These are phyloP conservation scores for Invenusta paracnida DNA, from an alignment of 2,888 invertebrate species.

Conservation along the genomic window DNA sequence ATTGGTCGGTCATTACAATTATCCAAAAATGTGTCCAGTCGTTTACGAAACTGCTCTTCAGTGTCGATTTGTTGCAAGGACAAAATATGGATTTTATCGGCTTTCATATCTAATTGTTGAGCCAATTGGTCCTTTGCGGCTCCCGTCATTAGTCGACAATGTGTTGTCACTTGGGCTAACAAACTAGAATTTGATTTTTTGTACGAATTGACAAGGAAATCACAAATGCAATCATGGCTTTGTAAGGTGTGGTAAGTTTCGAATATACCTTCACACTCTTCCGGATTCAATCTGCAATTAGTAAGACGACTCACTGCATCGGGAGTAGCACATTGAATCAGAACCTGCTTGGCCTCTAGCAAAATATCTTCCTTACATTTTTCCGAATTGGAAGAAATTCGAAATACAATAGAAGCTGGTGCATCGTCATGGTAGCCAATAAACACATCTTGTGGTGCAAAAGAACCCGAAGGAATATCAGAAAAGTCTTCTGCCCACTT, in stretches of 20 bases:
- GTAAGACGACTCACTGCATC: slow-evolving; percentile 51
- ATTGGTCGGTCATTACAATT: neutral
- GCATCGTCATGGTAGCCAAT: slow-evolving; percentile 42
- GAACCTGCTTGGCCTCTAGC: slow-evolving; percentile 48
- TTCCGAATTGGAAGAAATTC: neutral
- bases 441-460: slow-evolving; percentile 39
- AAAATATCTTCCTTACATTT: slow-evolving; percentile 31
- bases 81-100: slow-evolving; percentile 46
- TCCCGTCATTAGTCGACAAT: slow-evolving; percentile 50
- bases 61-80: slow-evolving; percentile 53
- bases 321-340: slow-evolving; percentile 54
- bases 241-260: slow-evolving; percentile 50
- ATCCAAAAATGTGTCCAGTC: slow-evolving; percentile 42
- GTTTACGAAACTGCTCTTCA: slow-evolving; percentile 53
- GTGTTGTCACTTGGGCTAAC: slow-evolving; percentile 51
- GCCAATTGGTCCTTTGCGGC: slow-evolving; percentile 46
- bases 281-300: slow-evolving; percentile 44
- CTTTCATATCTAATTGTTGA: slow-evolving; percentile 43
- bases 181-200: slow-evolving; percentile 37
- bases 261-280: slow-evolving; percentile 46
- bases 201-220: slow-evolving; percentile 48
- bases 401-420: neutral
- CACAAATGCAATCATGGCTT: slow-evolving; percentile 50
- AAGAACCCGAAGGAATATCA: neutral
- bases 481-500: slow-evolving; percentile 49